Evolutionary conservation across 2,113 vertebrate species (phyloP).

Genomic region (Antigone vipio): DNA sequence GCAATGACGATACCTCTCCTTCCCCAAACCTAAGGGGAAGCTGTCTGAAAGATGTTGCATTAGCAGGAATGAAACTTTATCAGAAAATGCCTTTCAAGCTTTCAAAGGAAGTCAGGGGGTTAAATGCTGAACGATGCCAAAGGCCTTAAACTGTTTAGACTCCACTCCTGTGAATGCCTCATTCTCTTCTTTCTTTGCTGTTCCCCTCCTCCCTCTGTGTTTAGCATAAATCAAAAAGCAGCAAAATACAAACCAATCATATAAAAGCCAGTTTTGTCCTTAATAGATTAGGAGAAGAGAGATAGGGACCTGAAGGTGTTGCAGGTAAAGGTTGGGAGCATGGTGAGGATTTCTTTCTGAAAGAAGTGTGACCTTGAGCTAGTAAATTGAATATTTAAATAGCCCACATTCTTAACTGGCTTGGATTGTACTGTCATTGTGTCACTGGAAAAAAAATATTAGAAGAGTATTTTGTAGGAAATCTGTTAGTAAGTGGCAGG

Average conservation of each 20-base stretch:
- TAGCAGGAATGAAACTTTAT: neutral
- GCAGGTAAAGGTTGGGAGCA: neutral
- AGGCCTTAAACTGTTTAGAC: neutral
- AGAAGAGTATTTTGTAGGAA: neutral
- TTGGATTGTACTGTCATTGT: neutral
- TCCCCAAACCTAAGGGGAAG: neutral
- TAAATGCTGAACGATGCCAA: neutral
- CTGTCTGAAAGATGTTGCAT: neutral
- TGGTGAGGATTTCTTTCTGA: neutral
- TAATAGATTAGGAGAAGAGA: neutral
- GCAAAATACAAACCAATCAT: neutral
- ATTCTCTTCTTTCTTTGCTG: neutral
- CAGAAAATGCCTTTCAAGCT: neutral
- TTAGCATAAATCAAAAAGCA: neutral
- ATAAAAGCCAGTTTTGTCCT: neutral
- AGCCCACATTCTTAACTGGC: neutral
- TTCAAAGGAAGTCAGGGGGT: neutral
- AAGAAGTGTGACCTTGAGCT: neutral
- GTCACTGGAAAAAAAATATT: neutral
- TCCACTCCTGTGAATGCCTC: neutral
- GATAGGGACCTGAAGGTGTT: neutral
- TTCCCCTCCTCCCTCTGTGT: neutral
- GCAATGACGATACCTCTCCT: neutral
- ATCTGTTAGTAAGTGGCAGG: neutral
- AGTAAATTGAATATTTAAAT: neutral